These are phyloP conservation scores for Noctua pronuba DNA, from an alignment of 2,888 invertebrate species.

Conservation along the genomic window DNA sequence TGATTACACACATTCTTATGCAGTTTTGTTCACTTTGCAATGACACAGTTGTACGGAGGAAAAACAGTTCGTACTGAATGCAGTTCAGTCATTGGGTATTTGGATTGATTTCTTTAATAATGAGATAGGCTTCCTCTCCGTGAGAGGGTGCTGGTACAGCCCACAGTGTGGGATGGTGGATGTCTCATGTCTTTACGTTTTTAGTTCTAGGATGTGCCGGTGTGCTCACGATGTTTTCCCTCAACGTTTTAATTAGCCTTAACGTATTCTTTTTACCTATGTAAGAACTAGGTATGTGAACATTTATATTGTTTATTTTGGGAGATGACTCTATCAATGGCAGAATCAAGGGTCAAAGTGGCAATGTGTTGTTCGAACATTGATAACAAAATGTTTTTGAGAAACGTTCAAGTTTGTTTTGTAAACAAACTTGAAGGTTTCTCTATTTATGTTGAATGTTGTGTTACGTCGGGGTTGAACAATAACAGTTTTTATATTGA, in stretches of 20 bases:
- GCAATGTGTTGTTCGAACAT: too few relatives aligned
- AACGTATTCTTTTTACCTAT: background rate
- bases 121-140: too few relatives aligned
- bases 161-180: background rate
- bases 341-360: background rate
- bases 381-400: conserved; percentile 13
- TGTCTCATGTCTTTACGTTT: background rate
- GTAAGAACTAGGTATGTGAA: background rate
- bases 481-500: background rate
- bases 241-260: background rate
- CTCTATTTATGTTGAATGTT: background rate
- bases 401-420: conserved; percentile 11
- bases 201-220: background rate
- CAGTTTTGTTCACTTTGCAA: background rate
- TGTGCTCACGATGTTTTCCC: background rate
- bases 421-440: too few relatives aligned
- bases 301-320: background rate
- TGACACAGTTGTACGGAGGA: background rate
- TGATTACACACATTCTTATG: conserved; percentile 5
- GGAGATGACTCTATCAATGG: background rate
- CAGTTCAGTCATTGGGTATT: background rate
- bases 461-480: background rate
- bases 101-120: background rate
- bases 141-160: too few relatives aligned
- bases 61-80: background rate